Evolutionary conservation across 2,797 vertebrate genomes (phyloP).

Genomic region (Rhodeus uyekii): DNA sequence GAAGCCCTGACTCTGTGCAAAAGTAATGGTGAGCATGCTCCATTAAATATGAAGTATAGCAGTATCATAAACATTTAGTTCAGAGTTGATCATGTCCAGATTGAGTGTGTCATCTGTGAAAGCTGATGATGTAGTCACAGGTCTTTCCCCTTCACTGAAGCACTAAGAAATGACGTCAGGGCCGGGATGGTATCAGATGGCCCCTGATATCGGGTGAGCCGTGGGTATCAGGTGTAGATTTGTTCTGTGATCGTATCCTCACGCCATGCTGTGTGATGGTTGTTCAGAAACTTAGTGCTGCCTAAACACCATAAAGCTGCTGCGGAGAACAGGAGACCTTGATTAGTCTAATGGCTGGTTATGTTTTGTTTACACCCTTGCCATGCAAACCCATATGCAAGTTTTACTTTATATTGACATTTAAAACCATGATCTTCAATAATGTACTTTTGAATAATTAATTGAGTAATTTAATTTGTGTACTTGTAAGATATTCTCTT

Average conservation of each 20-base stretch:
- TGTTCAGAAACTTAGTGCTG: constrained; percentile 12
- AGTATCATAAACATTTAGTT: constrained; percentile 8
- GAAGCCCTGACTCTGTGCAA: background rate
- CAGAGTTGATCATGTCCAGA: constrained; percentile 14
- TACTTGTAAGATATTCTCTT: background rate
- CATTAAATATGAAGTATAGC: too few relatives aligned
- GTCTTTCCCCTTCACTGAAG: constrained; percentile 41
- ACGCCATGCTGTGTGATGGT: background rate
- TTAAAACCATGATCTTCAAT: constrained; percentile 9
- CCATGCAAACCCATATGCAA: background rate
- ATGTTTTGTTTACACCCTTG: background rate
- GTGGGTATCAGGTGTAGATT: constrained; percentile 14
- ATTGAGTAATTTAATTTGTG: constrained; percentile 6
- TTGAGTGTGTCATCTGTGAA: constrained; percentile 28
- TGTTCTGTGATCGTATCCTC: constrained; percentile 37
- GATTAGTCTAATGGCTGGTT: constrained; percentile 18
- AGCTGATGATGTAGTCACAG: constrained; percentile 39
- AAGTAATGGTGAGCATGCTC: too few relatives aligned
- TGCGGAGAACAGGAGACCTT: background rate
- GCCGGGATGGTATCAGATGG: constrained; percentile 6
- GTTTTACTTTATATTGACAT: constrained; percentile 2
- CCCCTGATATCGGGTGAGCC: constrained; percentile 1
- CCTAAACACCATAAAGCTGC: constrained; percentile 5
- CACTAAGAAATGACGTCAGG: constrained; percentile 26
- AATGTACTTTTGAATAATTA: constrained; percentile 23